Percentiles rank a stretch among this genome's conserved stretches.
Conservation (phyloP, 2,113 vertebrate genomes). For the Pontoporia blainvillei region DNA sequence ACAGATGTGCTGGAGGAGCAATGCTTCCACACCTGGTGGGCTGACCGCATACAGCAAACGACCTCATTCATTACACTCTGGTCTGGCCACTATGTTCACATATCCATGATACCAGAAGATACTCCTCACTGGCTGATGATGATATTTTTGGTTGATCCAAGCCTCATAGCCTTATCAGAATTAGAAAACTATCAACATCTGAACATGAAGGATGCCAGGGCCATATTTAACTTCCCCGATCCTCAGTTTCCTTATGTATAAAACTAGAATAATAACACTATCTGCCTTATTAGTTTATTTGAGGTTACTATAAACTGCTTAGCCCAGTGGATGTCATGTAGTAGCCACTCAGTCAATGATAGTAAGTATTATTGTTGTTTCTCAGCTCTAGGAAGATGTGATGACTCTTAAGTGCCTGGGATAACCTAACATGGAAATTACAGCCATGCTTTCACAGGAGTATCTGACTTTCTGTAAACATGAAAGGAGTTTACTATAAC, state of each 20-base stretch:
- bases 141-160: neutral
- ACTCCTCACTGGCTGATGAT: neutral
- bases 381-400: neutral
- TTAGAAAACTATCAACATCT: neutral
- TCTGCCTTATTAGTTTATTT: neutral
- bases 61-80: neutral
- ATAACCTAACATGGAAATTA: neutral
- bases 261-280: neutral
- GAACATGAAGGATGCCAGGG: neutral
- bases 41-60: fast-evolving
- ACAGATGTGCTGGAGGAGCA: fast-evolving
- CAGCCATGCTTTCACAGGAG: neutral
- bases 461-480: neutral
- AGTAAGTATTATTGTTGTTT: neutral
- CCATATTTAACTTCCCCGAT: neutral
- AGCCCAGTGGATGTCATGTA: neutral
- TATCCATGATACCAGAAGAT: neutral
- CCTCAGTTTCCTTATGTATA: neutral
- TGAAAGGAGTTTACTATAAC: neutral
- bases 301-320: neutral
- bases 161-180: neutral
- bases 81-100: neutral
- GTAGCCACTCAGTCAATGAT: neutral
- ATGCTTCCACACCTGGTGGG: fast-evolving
- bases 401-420: neutral